phyloP scores from a whole-genome alignment of 2,797 vertebrate species.

The Gymnoscopelus braueri region DNA sequence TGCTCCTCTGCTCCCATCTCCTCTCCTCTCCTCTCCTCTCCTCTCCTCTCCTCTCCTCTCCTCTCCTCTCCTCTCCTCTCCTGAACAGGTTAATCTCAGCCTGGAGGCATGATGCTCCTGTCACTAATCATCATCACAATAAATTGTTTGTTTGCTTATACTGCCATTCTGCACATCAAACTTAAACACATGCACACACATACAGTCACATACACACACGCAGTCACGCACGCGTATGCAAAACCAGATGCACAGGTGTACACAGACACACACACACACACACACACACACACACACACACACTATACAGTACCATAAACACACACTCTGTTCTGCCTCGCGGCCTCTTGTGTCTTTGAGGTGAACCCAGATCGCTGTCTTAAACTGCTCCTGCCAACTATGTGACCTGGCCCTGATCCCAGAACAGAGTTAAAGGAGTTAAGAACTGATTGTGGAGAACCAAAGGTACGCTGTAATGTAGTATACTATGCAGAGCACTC shows the following conservation, averaged over 20 bases:
- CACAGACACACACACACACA: too few relatives aligned
- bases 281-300: too few relatives aligned
- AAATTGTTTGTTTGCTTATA: too few relatives aligned
- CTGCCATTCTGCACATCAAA: too few relatives aligned
- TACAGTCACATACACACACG: too few relatives aligned
- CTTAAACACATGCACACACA: too few relatives aligned
- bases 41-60: not conserved
- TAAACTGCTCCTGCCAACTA: not conserved
- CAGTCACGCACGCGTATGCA: not conserved
- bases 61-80: not conserved
- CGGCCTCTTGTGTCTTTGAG: not conserved
- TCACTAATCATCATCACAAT: not conserved
- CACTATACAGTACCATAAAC: too few relatives aligned
- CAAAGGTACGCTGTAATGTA: too few relatives aligned
- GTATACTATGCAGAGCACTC: too few relatives aligned
- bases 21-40: not conserved
- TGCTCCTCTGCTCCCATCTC: not conserved
- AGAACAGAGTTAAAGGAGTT: too few relatives aligned
- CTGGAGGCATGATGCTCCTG: not conserved
- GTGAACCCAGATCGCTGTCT: not conserved
- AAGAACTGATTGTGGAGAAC: too few relatives aligned
- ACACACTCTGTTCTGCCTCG: not conserved
- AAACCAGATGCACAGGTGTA: not conserved
- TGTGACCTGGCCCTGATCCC: too few relatives aligned
- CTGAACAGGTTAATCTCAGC: not conserved